These are phyloP conservation scores for Uria lomvia DNA, from an alignment of 2,113 vertebrate species.

Conservation along the genomic window DNA sequence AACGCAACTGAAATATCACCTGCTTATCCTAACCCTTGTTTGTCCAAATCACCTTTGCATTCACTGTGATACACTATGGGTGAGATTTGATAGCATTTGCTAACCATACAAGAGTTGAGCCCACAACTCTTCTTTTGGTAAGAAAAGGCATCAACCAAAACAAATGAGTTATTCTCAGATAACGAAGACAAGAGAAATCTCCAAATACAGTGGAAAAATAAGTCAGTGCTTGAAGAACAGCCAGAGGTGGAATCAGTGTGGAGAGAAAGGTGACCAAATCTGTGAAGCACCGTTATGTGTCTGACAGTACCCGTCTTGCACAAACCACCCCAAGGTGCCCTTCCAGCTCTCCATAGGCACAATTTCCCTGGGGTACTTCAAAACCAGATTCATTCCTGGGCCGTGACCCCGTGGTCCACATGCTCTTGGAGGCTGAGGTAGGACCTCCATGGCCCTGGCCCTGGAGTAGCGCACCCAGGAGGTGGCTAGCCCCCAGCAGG, in stretches of 20 bases:
- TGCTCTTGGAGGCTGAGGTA: background rate
- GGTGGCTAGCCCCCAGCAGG: background rate
- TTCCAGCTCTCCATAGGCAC: background rate
- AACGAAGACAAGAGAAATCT: background rate
- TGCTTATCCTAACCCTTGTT: background rate
- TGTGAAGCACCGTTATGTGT: background rate
- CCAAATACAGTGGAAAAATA: background rate
- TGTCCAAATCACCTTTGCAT: background rate
- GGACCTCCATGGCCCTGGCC: background rate
- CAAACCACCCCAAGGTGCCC: background rate
- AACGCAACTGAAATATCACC: background rate
- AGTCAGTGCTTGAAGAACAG: background rate
- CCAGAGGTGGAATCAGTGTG: background rate
- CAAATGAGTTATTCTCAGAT: background rate
- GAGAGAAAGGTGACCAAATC: background rate
- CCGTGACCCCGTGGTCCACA: fast-evolving
- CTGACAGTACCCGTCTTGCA: background rate
- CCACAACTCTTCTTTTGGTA: background rate
- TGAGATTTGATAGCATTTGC: background rate
- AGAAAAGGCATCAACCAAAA: background rate
- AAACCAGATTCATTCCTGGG: background rate
- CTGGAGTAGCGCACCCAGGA: background rate
- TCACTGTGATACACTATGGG: background rate
- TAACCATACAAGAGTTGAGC: background rate
- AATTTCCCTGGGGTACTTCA: background rate